Evolutionary conservation across 2,113 vertebrate species (phyloP).

Genomic region (Laticauda colubrina): DNA sequence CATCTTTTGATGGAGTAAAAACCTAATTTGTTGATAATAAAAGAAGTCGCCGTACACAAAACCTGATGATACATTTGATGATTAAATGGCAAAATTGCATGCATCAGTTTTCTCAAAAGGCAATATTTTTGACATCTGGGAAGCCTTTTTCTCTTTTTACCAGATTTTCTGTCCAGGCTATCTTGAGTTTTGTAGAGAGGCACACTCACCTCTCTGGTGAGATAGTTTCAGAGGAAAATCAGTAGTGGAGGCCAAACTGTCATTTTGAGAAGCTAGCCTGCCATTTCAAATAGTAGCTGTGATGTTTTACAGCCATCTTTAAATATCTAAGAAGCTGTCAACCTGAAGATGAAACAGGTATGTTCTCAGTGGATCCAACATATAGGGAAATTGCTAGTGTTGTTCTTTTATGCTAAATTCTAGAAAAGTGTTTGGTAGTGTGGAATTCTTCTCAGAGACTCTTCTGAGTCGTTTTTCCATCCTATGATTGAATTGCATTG

Average conservation of each 20-base stretch:
- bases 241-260: not conserved
- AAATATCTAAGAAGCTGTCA: slow-evolving; percentile 6
- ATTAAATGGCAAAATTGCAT: too few species aligned
- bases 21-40: not conserved
- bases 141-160: not conserved
- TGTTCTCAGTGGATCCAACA: not conserved
- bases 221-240: not conserved
- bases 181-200: not conserved
- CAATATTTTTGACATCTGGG: not conserved
- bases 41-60: not conserved
- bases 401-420: not conserved
- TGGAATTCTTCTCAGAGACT: not conserved
- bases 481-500: not conserved
- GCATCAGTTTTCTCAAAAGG: not conserved
- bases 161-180: not conserved
- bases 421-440: not conserved
- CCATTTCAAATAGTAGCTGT: not conserved
- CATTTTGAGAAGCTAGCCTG: not conserved
- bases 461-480: not conserved
- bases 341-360: not conserved
- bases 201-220: not conserved
- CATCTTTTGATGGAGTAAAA: not conserved
- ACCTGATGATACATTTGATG: not conserved
- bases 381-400: not conserved
- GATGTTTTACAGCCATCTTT: not conserved